Base-by-base conservation (phyloP, 2,797 vertebrate genomes). In the Karalla daura region DNA sequence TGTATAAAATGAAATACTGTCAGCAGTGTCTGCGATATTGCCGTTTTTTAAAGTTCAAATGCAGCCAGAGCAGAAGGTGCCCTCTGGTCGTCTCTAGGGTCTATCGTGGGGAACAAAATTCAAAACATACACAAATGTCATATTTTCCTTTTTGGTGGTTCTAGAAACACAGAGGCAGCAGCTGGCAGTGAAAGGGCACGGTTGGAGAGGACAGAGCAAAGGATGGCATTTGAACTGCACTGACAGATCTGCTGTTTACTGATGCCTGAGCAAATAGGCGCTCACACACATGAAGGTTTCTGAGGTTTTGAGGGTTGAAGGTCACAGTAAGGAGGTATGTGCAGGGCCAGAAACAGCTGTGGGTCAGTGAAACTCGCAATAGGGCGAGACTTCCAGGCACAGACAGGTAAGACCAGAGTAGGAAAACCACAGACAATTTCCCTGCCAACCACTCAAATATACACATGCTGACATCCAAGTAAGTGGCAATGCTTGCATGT, bases 211-310 rank as follows among this genome's bases (percentile, higher is more conserved):
- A 30, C 55, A 78, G 72, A 78, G 75, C 28, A 63, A 74, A 70
- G 68, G 54, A 33, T 81, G 67, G 63, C 78, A 72, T 81, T 83
- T 86, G 40, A 74, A 73, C 76, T 4, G 44, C 2, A 20, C 36
- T 30, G 63, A 76, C 68, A 76, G 68, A 73, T 80, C 58, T 63
- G 67, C 45, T 28, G 54, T 62, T 47, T 65, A 63, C 40, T 7
- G 5, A 54, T n/a, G 81, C 33, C 23, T 20, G 27, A 49, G 39
- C 44, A 64, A 47, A 74, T 5, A 68, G 24, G 30, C 33, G 32
- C 7, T 32, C 46, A 27, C 54, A 44, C 18, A 54, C 61, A 67
- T 72, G 56, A 66, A 71, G 56, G 74, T 47, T 15, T 0, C 28
- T 21, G 27, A 74, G 53, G 41, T 50, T 58, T 70, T 51, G 62